Conservation (phyloP, 1,140 invertebrate species). For the Sarcophaga peregrina region DNA sequence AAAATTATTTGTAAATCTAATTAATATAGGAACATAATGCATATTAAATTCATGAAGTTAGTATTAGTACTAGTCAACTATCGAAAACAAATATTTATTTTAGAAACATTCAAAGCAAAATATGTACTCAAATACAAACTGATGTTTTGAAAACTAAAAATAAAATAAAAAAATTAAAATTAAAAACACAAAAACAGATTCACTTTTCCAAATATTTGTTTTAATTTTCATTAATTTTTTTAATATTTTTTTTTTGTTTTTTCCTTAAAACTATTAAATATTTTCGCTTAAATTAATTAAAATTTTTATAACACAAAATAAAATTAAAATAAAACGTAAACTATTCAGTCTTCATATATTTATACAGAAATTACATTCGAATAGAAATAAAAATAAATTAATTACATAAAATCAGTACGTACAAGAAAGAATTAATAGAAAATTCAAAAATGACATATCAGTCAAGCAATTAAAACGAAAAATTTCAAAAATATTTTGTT, state of each 20-base stretch:
- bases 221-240: slow-evolving; percentile 16
- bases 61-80: too few species aligned
- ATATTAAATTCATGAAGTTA: too few species aligned
- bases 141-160: too few species aligned
- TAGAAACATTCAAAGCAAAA: too few species aligned
- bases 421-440: background rate
- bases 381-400: slow-evolving; percentile 6
- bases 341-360: slow-evolving; percentile 31
- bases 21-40: too few species aligned
- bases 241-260: background rate
- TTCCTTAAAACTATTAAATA: slow-evolving; percentile 9
- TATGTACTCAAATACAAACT: too few species aligned
- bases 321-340: slow-evolving; percentile 21
- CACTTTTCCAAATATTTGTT: slow-evolving; percentile 11
- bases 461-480: too few species aligned
- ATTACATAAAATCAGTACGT: slow-evolving; percentile 6
- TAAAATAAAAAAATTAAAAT: background rate
- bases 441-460: background rate
- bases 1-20: too few species aligned
- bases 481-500: too few species aligned
- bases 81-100: too few species aligned
- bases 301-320: slow-evolving; percentile 20
- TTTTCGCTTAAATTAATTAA: slow-evolving; percentile 3
- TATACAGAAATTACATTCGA: slow-evolving; percentile 1
- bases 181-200: slow-evolving; percentile 19